phyloP scores from a whole-genome alignment of 23 tunicate genomes.

The Halocynthia roretzi region DNA sequence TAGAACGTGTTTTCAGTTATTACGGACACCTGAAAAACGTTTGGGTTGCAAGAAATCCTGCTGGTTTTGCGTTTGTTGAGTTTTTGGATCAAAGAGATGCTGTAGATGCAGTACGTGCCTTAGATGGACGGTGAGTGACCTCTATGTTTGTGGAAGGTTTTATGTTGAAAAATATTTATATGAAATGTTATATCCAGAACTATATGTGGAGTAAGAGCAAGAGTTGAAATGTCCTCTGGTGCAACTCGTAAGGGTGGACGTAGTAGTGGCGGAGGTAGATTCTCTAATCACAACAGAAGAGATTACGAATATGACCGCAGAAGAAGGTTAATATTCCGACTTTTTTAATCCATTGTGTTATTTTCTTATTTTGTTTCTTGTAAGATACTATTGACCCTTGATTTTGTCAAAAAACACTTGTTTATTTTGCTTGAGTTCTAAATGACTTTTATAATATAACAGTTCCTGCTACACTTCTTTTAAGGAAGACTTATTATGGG shows the following conservation, averaged over 20 bases:
- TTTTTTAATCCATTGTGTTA: no score
- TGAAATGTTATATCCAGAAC: conserved; percentile 23
- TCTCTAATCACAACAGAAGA: not conserved
- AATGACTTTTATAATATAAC: no score
- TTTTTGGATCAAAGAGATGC: conserved; percentile 69
- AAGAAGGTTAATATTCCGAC: conserved; percentile 7
- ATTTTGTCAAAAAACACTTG: no score
- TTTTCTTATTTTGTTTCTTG: no score
- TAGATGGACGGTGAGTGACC: conserved; percentile 76
- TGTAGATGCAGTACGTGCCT: conserved; percentile 83
- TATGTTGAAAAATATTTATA: no score
- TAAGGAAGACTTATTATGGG: no score
- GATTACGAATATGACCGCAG: conserved; percentile 15
- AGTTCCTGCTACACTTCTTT: no score
- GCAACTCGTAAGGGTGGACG: conserved; percentile 28
- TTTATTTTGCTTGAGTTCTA: no score
- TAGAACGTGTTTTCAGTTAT: conserved; percentile 69
- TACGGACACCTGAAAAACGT: conserved; percentile 71
- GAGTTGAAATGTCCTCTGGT: conserved; percentile 46
- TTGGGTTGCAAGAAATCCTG: conserved; percentile 91
- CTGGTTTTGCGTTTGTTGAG: conserved; percentile 89
- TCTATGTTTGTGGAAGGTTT: not conserved
- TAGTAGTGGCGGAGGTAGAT: conserved; percentile 25
- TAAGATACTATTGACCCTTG: no score
- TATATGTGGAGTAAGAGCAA: conserved; percentile 50